Evolutionary conservation across 2,113 vertebrate genomes (phyloP).

Genomic region (Cinclus cinclus): DNA sequence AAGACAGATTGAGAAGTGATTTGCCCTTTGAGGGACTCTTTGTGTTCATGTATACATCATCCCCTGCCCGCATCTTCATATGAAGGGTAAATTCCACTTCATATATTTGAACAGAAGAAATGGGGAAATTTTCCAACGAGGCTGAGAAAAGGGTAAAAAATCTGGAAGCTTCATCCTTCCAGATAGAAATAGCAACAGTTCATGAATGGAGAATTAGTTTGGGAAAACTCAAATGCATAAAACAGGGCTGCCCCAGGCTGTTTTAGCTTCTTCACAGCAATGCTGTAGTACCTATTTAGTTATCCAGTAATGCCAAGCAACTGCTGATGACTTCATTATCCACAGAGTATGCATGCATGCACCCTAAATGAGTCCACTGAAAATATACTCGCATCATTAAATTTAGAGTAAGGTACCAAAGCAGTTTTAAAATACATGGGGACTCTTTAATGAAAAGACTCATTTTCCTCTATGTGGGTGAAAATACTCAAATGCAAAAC

Average conservation of each 20-base stretch:
- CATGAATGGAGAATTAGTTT: constrained; percentile 54
- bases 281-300: constrained; percentile 34
- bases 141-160: background rate
- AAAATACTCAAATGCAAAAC: background rate
- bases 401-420: constrained; percentile 26
- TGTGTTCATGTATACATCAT: background rate
- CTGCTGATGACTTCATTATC: constrained; percentile 49
- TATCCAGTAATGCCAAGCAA: constrained; percentile 53
- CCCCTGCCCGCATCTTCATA: background rate
- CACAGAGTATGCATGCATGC: constrained; percentile 43
- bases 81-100: background rate
- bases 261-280: constrained; percentile 44
- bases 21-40: background rate
- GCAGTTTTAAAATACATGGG: background rate
- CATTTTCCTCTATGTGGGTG: background rate
- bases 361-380: constrained; percentile 11
- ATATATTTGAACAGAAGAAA: background rate
- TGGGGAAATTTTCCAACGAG: background rate
- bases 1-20: background rate
- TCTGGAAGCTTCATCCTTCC: background rate
- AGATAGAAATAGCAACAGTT: constrained; percentile 22
- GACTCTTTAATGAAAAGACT: background rate
- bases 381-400: constrained; percentile 35
- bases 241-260: constrained; percentile 42
- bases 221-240: constrained; percentile 55